Conservation (phyloP, 2,113 vertebrate species). For the Neolamprologus hecqui region DNA sequence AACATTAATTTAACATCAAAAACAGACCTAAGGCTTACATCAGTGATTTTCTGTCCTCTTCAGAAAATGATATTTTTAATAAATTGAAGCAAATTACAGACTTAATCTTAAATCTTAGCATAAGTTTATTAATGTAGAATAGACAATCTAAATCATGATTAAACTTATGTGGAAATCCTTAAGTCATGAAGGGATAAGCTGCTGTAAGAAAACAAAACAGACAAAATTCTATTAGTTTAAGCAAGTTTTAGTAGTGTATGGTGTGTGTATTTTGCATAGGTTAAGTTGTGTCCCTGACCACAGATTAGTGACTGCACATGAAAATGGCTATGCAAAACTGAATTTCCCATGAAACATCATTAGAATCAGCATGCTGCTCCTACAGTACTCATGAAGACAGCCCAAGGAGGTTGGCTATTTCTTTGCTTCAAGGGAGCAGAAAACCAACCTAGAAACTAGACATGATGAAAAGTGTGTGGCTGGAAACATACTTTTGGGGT, state of each 20-base stretch:
- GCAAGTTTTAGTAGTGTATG: neutral
- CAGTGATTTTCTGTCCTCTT: neutral
- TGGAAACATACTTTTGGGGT: neutral
- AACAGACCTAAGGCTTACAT: neutral
- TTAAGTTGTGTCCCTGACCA: neutral
- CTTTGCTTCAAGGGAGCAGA: neutral
- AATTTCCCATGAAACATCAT: neutral
- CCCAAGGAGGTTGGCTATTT: neutral
- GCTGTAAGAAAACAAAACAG: neutral
- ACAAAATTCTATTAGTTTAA: neutral
- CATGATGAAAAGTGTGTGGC: neutral
- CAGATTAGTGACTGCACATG: neutral
- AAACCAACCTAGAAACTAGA: neutral
- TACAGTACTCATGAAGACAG: neutral
- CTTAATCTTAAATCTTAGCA: neutral
- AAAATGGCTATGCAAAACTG: neutral
- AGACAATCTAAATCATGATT: neutral
- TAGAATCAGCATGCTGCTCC: neutral
- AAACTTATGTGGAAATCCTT: neutral
- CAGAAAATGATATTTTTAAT: neutral
- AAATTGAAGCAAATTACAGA: neutral
- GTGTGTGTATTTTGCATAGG: neutral
- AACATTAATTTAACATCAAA: constrained; percentile 18
- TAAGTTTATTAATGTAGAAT: neutral
- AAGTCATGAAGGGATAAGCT: neutral